Conservation (phyloP, 2,113 vertebrate genomes). For the Lampris megalopsis region DNA sequence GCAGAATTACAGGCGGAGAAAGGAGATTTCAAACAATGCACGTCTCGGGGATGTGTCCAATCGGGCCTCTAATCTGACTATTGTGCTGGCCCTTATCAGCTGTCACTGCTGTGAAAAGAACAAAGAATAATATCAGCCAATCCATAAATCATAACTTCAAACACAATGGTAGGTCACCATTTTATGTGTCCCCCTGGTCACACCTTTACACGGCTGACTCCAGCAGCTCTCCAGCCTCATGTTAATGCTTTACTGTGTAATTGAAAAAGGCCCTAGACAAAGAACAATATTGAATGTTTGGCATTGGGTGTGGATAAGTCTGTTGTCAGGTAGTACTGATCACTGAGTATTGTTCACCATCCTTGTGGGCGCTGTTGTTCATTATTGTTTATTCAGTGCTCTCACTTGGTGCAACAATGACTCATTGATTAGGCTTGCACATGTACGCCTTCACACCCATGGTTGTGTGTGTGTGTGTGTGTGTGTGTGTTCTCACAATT, state of each 20-base stretch:
- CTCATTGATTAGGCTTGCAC: background rate
- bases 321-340: slow-evolving; percentile 18
- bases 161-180: slow-evolving; percentile 64
- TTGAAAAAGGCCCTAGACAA: background rate
- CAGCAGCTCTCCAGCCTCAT: background rate
- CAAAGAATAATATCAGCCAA: slow-evolving; percentile 73
- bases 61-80: slow-evolving; percentile 79
- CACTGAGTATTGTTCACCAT: slow-evolving; percentile 20
- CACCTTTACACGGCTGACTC: slow-evolving; percentile 40
- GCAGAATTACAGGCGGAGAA: slow-evolving; percentile 76
- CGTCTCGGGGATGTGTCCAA: slow-evolving; percentile 72
- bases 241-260: slow-evolving; percentile 20
- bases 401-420: background rate
- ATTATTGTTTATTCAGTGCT: slow-evolving; percentile 18
- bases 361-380: background rate
- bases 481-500: background rate
- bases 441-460: no score
- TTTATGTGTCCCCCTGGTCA: slow-evolving; percentile 54
- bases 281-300: slow-evolving; percentile 9
- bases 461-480: background rate
- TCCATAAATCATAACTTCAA: slow-evolving; percentile 84
- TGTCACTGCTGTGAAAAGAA: slow-evolving; percentile 69
- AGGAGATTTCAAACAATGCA: slow-evolving; percentile 77
- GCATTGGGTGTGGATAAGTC: slow-evolving; percentile 10
- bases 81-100: slow-evolving; percentile 81